Conservation (phyloP, 2,797 vertebrate genomes). For the Ctenopoma kingsleyae region DNA sequence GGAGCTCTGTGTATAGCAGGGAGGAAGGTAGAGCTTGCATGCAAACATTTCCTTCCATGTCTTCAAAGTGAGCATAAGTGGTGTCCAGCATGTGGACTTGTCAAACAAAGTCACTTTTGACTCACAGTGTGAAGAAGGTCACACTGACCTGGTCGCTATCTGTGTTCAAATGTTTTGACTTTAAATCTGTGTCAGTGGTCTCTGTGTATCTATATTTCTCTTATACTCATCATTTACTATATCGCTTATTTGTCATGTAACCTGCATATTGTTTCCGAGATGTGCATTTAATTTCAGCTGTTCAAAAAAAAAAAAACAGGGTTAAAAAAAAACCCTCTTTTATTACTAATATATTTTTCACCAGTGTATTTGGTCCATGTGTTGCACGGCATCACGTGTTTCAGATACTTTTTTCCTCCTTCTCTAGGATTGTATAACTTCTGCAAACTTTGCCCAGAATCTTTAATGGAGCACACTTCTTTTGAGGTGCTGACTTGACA, state of each 20-base stretch:
- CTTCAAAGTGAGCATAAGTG: constrained; percentile 28
- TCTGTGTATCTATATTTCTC: neutral
- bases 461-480: constrained; percentile 42
- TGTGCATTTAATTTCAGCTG: too few species aligned
- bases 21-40: neutral
- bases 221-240: too few species aligned
- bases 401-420: neutral
- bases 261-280: too few species aligned
- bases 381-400: neutral
- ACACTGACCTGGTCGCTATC: neutral
- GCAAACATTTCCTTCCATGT: constrained; percentile 31
- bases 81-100: constrained; percentile 14
- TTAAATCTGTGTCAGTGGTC: constrained; percentile 5
- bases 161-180: constrained; percentile 4
- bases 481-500: constrained; percentile 44
- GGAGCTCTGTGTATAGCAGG: neutral
- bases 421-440: constrained; percentile 7
- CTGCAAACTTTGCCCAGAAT: constrained; percentile 20
- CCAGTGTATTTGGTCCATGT: neutral
- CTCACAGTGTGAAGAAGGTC: constrained; percentile 3
- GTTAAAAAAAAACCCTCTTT: too few species aligned
- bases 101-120: constrained; percentile 36
- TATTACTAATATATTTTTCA: too few species aligned
- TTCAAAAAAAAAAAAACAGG: too few species aligned
- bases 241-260: too few species aligned